These are phyloP conservation scores for Acleris literana DNA, from an alignment of 2,888 invertebrate genomes.

Conservation along the genomic window DNA sequence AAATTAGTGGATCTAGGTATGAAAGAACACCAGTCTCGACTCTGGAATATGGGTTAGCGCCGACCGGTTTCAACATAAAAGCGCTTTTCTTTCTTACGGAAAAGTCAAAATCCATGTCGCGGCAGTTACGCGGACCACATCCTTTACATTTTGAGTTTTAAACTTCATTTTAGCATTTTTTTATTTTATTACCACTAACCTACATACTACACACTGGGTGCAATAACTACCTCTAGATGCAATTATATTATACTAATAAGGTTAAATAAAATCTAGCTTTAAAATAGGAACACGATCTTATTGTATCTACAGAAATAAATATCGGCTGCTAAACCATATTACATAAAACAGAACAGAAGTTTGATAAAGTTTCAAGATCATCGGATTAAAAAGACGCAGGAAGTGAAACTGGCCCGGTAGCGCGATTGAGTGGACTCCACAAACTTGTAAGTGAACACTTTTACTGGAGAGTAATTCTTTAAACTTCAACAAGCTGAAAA, in stretches of 20 bases:
- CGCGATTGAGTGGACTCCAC: conserved; percentile 49
- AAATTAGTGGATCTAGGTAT: background rate
- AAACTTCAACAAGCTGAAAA: background rate
- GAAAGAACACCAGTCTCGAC: background rate
- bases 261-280: too few species aligned
- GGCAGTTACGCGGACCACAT: too few species aligned
- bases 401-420: conserved; percentile 58
- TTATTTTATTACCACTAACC: too few species aligned
- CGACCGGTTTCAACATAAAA: background rate
- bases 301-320: background rate
- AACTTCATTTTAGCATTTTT: too few species aligned
- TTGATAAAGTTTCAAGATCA: conserved; percentile 38
- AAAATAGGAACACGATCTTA: too few species aligned
- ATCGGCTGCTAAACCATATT: background rate
- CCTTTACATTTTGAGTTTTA: too few species aligned
- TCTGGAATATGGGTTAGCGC: conserved; percentile 1
- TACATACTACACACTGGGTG: too few species aligned
- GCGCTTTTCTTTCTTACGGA: background rate
- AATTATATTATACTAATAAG: too few species aligned
- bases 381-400: conserved; percentile 54
- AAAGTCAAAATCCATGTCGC: background rate
- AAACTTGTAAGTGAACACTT: conserved; percentile 41
- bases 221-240: too few species aligned
- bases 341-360: background rate
- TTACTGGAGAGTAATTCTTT: conserved; percentile 35